Conservation (phyloP, 2,797 vertebrate species). For the Mionectes olivaceus region DNA sequence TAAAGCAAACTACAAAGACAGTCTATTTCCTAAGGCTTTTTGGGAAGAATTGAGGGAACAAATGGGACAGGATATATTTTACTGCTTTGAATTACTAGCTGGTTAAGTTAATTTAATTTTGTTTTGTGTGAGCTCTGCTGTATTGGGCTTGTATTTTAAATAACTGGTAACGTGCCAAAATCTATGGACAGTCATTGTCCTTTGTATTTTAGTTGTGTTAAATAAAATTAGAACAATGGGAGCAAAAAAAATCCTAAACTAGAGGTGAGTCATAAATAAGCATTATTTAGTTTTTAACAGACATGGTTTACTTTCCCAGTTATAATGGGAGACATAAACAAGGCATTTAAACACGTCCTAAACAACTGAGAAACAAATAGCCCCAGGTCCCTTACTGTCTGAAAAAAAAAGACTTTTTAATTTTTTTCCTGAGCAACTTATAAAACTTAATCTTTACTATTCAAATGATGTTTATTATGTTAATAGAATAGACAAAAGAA, state of each 20-base stretch:
- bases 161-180: constrained; percentile 28
- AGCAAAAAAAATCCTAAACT: not conserved
- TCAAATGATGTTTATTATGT: not conserved
- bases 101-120: constrained; percentile 54
- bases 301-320: constrained; percentile 10
- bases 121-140: not conserved
- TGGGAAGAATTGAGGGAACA: constrained; percentile 21
- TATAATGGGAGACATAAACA: constrained; percentile 22
- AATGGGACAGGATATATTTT: constrained; percentile 40
- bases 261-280: constrained; percentile 52
- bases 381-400: not conserved
- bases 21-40: constrained; percentile 53
- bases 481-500: constrained; percentile 10
- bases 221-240: constrained; percentile 56
- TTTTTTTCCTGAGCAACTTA: not conserved
- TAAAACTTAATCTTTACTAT: not conserved
- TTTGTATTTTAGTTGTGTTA: constrained; percentile 55
- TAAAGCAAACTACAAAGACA: constrained; percentile 48
- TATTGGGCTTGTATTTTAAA: constrained; percentile 37
- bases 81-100: constrained; percentile 66
- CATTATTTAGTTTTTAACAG: constrained; percentile 24
- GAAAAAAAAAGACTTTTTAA: not conserved
- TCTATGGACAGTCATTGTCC: constrained; percentile 34
- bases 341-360: not conserved
- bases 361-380: constrained; percentile 1